Evolutionary conservation across 2,888 invertebrate genomes (phyloP), one percentile per base, ranked within the genome.

Genomic region (Diadromus collaris): DNA sequence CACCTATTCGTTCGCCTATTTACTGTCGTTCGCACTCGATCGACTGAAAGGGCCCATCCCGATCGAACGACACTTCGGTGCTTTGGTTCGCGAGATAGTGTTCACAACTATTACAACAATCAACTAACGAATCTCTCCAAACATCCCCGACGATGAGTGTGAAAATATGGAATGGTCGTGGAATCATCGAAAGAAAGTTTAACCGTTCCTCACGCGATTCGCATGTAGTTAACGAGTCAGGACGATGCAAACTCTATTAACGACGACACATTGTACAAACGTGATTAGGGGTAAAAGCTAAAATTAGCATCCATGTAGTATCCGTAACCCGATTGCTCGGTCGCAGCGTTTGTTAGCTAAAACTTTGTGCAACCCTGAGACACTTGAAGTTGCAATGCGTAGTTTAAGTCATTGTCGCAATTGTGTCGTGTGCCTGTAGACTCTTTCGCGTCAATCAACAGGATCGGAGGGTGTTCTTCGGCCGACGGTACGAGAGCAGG

Each of bases 151-250:
- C 69, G 64, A 78, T 65, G 68, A 44, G 64, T 21, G 48, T 29
- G 79, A 81, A 87, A 89, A 88, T 88, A 90, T 90, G 90, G 90
- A 85, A 90, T 90, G 90, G 90, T 90, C 90, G 86, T 90, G 90
- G 90, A 90, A 90, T 88, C 90, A 90, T 86, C 89, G 90, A 83
- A 90, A 90, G 86, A 90, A 90, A 90, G 86, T 68, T 78, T 74
- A 84, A 83, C 85, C 85, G 73, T 81, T 86, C 61, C 63, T 80
- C 58, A 46, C 60, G 56, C 51, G 76, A 74, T 76, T 61, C 44
- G 38, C 38, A 41, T 16, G 63, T 60, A 64, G 48, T 65, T 76
- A 13, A 5, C 19, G 54, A 41, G 2, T 21, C 24, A 24, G 58
- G 48, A 74, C 34, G 32, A 69, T 63, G 67, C 78, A 69, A 41